phyloP scores from a whole-genome alignment of 1,140 invertebrate genomes.

The Cherax destructor region DNA sequence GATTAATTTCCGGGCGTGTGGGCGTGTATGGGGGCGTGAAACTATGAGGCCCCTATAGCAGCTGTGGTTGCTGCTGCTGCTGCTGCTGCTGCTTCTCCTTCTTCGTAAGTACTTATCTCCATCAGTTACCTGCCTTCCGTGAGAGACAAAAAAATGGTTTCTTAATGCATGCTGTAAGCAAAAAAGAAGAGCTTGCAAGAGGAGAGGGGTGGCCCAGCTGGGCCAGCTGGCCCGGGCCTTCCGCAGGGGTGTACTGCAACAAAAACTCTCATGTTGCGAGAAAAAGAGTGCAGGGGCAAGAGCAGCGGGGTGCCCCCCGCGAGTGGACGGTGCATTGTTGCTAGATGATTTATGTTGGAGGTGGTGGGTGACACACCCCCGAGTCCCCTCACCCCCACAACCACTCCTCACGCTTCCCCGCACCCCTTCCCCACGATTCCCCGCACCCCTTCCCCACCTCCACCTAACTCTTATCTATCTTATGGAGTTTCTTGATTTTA shows the following conservation, averaged over 20 bases:
- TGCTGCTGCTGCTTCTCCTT: no score
- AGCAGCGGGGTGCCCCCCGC: slow-evolving; percentile 56
- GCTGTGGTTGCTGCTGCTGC: background rate
- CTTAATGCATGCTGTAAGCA: background rate
- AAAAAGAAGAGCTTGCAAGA: background rate
- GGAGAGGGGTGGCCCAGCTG: background rate
- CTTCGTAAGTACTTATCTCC: slow-evolving; percentile 23
- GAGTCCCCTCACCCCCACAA: slow-evolving; percentile 30
- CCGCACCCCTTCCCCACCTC: background rate
- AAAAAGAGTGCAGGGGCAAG: slow-evolving; percentile 30
- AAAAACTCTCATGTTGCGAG: background rate
- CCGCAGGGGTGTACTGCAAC: background rate
- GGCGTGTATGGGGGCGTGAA: slow-evolving; percentile 14
- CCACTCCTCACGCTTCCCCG: background rate
- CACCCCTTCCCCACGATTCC: background rate
- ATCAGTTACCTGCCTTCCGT: background rate
- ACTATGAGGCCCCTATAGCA: slow-evolving; percentile 13
- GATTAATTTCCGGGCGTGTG: background rate
- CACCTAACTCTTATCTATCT: background rate
- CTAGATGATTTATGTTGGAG: slow-evolving; percentile 66
- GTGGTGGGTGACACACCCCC: slow-evolving; percentile 44
- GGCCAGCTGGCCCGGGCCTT: background rate
- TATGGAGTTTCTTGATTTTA: no score
- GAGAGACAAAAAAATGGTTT: background rate
- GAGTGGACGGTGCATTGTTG: slow-evolving; percentile 68